Percentiles rank a stretch among this genome's conserved stretches.
Evolutionary conservation across 2,888 invertebrate genomes (phyloP).

Genomic region (Quadriops clusia): DNA sequence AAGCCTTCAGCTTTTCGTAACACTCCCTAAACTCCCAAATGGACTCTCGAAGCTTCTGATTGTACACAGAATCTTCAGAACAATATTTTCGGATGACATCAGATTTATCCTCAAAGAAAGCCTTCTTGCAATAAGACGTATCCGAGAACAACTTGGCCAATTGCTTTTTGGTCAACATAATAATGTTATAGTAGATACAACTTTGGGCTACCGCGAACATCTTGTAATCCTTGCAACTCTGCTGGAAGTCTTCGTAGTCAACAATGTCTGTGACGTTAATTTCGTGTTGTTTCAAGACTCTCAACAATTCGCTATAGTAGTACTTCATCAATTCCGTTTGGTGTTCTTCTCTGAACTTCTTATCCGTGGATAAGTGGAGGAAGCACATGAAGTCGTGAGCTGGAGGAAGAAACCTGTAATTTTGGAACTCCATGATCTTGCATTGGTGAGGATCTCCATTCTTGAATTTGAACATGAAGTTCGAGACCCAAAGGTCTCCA

Average conservation of each 20-base stretch:
- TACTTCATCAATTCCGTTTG: conserved; percentile 15
- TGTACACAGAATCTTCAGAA: conserved; percentile 17
- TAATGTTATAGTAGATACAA: conserved; percentile 19
- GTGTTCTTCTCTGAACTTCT: conserved; percentile 15
- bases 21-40: conserved; percentile 17
- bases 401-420: conserved; percentile 22
- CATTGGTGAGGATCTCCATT: conserved; percentile 19
- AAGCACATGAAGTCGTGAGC: conserved; percentile 22
- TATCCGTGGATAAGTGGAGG: conserved; percentile 20
- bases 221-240: conserved; percentile 20
- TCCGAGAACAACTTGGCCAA: conserved; percentile 16
- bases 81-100: conserved; percentile 16
- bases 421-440: conserved; percentile 24
- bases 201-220: conserved; percentile 20
- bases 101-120: conserved; percentile 17
- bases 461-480: conserved; percentile 32
- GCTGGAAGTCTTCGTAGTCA: conserved; percentile 17
- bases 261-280: conserved; percentile 16
- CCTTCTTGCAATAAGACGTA: conserved; percentile 12
- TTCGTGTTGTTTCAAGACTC: conserved; percentile 14
- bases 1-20: conserved; percentile 7
- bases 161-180: conserved; percentile 17
- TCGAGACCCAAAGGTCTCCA: conserved; percentile 39
- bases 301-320: conserved; percentile 19
- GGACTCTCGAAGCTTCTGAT: conserved; percentile 14